Base-by-base conservation (phyloP, 2,113 vertebrate genomes). In the Siniperca chuatsi region DNA sequence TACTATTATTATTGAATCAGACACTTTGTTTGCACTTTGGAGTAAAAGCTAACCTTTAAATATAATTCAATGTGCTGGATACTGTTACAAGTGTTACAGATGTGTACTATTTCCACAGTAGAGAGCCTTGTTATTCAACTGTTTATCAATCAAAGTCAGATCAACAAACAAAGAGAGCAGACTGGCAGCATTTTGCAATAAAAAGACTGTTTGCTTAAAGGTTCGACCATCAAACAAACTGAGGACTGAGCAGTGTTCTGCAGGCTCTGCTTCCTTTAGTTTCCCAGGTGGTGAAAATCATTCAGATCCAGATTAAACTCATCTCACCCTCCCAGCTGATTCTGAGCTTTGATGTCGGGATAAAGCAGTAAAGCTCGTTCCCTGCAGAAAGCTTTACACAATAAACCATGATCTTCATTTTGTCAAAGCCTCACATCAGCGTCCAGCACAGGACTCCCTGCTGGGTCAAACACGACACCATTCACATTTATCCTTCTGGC, bases 321-420 rank as follows among this genome's bases (percentile, higher is more conserved):
- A 13, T 23, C 79, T 52, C 69, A 13, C 33, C 76, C 54, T 83
- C 29, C 69, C n/a, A 50, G 82, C 48, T 61, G 65, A 85, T 60
- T 85, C 78, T 60, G 46, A 44, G 74, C 74, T 90, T 92, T 92
- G 82, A 85, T 66, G 83, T 70, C 4, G 3, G 82, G 79, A 85
- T 91, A 48, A 84, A 84, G 60, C 74, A 10, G n/a, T 1, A 6
- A 18, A 42, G 72, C 81, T 9, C 1, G 13, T 46, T 82, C 79
- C 82, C 72, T 13, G 37, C 75, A 61, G 76, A 84, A 82, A 61
- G 52, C 69, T 52, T 15, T 29, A 29, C 42, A 76, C 79, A 75
- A 75, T 60, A 73, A 79, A 70, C 77, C 54, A 2, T 50, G 79
- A 88, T 81, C 68, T 29, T 74, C 46, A 35, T 54, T 88, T 83